These are phyloP conservation scores for Elmis aenea DNA, from an alignment of 2,888 invertebrate species.

Conservation along the genomic window DNA sequence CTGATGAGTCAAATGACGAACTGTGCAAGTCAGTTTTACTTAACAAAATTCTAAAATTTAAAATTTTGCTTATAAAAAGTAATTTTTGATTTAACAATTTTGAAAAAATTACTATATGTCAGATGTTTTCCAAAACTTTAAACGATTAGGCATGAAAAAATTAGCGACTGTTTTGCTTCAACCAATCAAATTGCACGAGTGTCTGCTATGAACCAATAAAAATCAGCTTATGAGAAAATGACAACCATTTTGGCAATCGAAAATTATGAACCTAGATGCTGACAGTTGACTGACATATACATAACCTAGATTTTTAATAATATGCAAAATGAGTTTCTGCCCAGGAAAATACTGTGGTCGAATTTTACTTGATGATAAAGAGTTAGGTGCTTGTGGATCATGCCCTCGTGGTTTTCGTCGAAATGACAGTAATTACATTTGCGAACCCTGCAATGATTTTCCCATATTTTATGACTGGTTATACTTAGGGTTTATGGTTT, in stretches of 20 bases:
- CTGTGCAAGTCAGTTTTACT: no score
- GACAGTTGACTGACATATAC: constrained; percentile 23
- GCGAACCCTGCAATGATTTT: constrained; percentile 68
- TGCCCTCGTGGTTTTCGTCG: constrained; percentile 80
- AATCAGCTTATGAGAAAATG: constrained; percentile 23
- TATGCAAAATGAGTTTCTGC: constrained; percentile 49
- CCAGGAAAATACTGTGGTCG: constrained; percentile 85
- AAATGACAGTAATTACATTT: constrained; percentile 69
- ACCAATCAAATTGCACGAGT: constrained; percentile 32
- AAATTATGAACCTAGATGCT: constrained; percentile 13
- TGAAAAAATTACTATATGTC: neutral
- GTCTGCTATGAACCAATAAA: constrained; percentile 25
- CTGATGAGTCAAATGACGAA: constrained; percentile 34
- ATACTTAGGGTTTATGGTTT: constrained; percentile 89
- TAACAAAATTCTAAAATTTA: no score
- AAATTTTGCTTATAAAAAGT: no score
- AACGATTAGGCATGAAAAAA: constrained; percentile 10
- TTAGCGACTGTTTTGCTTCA: constrained; percentile 24
- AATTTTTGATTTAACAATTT: no score
- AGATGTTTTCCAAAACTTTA: neutral
- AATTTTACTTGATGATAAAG: constrained; percentile 58
- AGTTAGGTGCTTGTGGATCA: constrained; percentile 78
- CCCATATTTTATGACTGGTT: constrained; percentile 88
- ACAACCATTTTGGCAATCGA: constrained; percentile 26
- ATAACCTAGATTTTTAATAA: constrained; percentile 26